These are phyloP conservation scores for Uria aalge DNA, from an alignment of 2,113 vertebrate genomes.

Conservation along the genomic window DNA sequence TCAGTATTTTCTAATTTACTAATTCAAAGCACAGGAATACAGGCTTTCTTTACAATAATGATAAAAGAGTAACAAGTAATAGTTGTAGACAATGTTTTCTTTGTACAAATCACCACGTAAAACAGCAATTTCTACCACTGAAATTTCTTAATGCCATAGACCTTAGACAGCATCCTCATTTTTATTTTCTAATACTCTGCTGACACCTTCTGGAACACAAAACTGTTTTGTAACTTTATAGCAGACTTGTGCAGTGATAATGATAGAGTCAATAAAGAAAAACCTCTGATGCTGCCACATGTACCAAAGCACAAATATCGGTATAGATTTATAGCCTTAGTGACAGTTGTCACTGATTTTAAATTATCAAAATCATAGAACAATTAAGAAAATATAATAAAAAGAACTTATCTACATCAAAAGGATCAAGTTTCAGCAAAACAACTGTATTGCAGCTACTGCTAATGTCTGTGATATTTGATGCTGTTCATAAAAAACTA, in stretches of 20 bases:
- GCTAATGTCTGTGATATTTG: not conserved
- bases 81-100: not conserved
- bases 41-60: not conserved
- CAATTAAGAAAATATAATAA: not conserved
- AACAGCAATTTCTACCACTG: not conserved
- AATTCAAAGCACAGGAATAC: not conserved
- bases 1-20: not conserved
- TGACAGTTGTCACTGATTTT: not conserved
- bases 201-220: slow-evolving; percentile 69
- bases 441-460: not conserved
- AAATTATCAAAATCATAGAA: not conserved
- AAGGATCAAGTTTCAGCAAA: not conserved
- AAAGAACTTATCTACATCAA: not conserved
- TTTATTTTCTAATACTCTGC: slow-evolving; percentile 60
- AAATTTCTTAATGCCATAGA: not conserved
- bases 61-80: not conserved
- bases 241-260: not conserved
- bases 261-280: not conserved
- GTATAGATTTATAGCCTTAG: not conserved
- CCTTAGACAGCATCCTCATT: not conserved
- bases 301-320: not conserved
- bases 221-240: not conserved
- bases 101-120: not conserved
- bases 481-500: not conserved
- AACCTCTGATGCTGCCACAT: not conserved